phyloP scores from a whole-genome alignment of 1,140 invertebrate species.

The Piezodorus guildinii region DNA sequence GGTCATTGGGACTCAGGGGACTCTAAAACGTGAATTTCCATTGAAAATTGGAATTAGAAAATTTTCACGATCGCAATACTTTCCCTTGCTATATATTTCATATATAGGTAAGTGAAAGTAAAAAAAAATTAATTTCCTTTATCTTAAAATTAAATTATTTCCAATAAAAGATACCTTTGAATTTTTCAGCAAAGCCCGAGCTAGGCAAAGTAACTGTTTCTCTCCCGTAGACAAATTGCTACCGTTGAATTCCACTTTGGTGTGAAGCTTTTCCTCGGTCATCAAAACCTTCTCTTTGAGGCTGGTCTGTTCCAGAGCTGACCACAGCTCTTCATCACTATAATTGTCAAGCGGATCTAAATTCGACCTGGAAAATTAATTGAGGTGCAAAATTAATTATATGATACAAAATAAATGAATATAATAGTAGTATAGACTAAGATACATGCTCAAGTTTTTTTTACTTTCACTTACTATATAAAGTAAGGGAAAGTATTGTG shows the following conservation, averaged over 20 bases:
- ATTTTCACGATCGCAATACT: no score
- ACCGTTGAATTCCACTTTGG: conserved; percentile 49
- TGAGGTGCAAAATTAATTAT: background rate
- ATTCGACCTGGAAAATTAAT: conserved; percentile 41
- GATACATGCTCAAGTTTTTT: no score
- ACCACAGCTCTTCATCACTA: conserved; percentile 62
- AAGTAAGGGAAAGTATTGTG: no score
- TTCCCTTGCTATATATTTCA: no score
- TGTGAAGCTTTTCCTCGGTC: conserved; percentile 54
- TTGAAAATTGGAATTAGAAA: no score
- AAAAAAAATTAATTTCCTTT: background rate
- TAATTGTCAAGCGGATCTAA: conserved; percentile 65
- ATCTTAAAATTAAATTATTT: no score
- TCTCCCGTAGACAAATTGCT: conserved; percentile 68
- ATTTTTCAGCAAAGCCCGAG: conserved; percentile 71
- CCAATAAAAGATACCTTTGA: conserved; percentile 48
- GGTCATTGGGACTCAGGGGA: no score
- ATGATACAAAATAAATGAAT: background rate
- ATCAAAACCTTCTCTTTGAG: conserved; percentile 49
- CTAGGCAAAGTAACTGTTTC: conserved; percentile 76
- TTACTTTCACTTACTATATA: no score
- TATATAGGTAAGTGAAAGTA: no score
- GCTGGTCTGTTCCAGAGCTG: conserved; percentile 64
- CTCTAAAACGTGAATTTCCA: no score
- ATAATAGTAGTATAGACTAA: no score